These are phyloP conservation scores for Rhagoletis pomonella DNA, from an alignment of 1,140 invertebrate species.

Conservation along the genomic window DNA sequence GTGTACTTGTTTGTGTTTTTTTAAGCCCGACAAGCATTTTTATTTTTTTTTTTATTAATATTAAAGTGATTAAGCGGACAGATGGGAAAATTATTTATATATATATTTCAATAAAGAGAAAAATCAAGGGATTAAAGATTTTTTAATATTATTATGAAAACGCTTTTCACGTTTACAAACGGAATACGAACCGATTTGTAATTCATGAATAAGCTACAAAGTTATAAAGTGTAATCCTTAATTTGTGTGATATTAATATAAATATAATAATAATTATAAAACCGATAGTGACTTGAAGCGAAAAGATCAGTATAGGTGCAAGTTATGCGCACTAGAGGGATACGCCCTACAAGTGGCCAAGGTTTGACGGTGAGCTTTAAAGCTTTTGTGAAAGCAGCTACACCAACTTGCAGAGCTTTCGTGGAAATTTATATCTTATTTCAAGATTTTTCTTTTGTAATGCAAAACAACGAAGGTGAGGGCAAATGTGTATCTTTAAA, in stretches of 20 bases:
- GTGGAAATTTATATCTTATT: background rate
- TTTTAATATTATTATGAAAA: background rate
- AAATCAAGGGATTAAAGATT: background rate
- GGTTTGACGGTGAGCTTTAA: conserved; percentile 50
- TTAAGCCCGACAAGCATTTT: conserved; percentile 31
- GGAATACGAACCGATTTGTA: background rate
- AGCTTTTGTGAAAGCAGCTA: conserved; percentile 51
- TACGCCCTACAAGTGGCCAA: conserved; percentile 38
- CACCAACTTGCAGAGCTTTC: conserved; percentile 47
- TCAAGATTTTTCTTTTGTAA: background rate
- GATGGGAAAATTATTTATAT: conserved; percentile 4
- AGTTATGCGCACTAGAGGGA: conserved; percentile 48
- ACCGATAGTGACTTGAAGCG: too few relatives aligned
- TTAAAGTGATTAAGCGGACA: background rate
- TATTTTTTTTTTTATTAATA: background rate
- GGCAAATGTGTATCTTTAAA: background rate
- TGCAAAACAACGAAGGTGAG: background rate
- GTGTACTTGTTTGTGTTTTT: background rate
- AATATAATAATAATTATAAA: conserved; percentile 23
- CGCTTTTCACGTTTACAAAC: background rate
- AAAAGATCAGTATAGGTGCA: conserved; percentile 1
- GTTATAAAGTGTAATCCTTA: background rate
- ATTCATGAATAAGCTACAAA: conserved; percentile 5
- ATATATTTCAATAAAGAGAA: background rate
- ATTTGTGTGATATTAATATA: conserved; percentile 1